phyloP scores from a whole-genome alignment of 92 coral and sea anemone genomes.

The Actinostola sp. region DNA sequence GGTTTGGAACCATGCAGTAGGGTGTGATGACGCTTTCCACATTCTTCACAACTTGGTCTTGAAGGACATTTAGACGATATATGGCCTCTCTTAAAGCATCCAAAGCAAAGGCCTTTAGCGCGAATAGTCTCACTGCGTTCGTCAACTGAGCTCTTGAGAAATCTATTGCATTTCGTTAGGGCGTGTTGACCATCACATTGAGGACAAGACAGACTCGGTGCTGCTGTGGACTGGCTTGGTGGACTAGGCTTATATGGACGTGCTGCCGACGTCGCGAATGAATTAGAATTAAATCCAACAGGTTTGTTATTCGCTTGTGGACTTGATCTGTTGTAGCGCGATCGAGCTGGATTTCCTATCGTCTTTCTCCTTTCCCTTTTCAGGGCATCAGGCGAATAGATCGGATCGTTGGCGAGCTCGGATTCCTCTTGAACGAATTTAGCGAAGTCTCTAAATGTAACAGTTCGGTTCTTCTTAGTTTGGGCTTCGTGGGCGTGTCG shows the following conservation, averaged over 20 bases:
- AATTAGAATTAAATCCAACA: too few relatives aligned
- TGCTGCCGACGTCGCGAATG: background rate
- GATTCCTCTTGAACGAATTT: constrained; percentile 53
- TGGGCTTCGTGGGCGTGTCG: constrained; percentile 39
- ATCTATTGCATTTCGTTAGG: background rate
- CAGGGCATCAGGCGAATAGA: constrained; percentile 59
- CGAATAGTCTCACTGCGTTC: background rate
- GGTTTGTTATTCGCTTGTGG: too few relatives aligned
- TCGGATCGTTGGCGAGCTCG: constrained; percentile 64
- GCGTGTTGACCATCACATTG: background rate
- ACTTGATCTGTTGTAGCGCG: background rate
- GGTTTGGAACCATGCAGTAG: constrained; percentile 3
- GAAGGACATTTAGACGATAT: background rate
- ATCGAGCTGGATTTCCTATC: too few relatives aligned
- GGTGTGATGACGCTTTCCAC: too few relatives aligned
- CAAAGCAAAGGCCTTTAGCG: constrained; percentile 15
- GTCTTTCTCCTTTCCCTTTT: constrained; percentile 25
- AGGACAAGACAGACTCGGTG: background rate
- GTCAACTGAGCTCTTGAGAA: background rate
- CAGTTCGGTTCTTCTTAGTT: background rate
- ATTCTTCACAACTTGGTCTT: background rate
- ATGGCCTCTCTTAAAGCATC: background rate
- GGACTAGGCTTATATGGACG: too few relatives aligned
- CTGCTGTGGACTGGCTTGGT: background rate
- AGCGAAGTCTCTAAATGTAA: constrained; percentile 29